Conservation (phyloP, 2,797 vertebrate species). For the Gouania willdenowi region DNA sequence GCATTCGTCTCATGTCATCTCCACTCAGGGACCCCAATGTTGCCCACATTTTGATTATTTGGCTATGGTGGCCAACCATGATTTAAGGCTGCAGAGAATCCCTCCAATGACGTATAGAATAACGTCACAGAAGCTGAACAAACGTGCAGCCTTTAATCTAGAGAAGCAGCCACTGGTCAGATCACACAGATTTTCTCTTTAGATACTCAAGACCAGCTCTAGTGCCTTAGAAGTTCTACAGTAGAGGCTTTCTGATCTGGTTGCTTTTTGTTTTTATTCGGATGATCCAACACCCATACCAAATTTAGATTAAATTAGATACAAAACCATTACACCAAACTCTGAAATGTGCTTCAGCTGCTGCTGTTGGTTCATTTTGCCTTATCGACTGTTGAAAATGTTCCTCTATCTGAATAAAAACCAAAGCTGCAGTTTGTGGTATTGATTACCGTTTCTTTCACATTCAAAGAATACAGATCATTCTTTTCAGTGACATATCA, state of each 20-base stretch:
- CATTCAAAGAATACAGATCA: constrained; percentile 32
- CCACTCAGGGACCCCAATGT: constrained; percentile 21
- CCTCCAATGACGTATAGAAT: constrained; percentile 17
- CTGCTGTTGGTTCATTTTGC: too few species aligned
- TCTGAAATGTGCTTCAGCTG: too few species aligned
- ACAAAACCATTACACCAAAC: too few species aligned
- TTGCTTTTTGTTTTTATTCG: constrained; percentile 21
- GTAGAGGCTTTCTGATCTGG: constrained; percentile 20
- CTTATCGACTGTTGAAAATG: too few species aligned
- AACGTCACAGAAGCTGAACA: constrained; percentile 26
- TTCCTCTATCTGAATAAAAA: too few species aligned
- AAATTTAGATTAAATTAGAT: too few species aligned
- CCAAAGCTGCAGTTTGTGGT: constrained; percentile 16
- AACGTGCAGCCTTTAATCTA: constrained; percentile 50
- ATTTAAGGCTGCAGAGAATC: constrained; percentile 27
- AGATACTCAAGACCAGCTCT: constrained; percentile 15
- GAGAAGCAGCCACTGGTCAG: constrained; percentile 16
- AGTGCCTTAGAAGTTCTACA: too few species aligned
- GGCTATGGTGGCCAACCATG: constrained; percentile 36
- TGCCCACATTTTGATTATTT: constrained; percentile 39
- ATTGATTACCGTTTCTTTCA: constrained; percentile 29
- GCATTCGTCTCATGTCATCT: constrained; percentile 10
- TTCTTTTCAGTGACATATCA: constrained; percentile 2
- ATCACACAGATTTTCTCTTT: constrained; percentile 20
- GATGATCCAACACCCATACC: constrained; percentile 7